These are phyloP conservation scores for Martes martes DNA, from an alignment of 2,113 vertebrate genomes.

Conservation along the genomic window DNA sequence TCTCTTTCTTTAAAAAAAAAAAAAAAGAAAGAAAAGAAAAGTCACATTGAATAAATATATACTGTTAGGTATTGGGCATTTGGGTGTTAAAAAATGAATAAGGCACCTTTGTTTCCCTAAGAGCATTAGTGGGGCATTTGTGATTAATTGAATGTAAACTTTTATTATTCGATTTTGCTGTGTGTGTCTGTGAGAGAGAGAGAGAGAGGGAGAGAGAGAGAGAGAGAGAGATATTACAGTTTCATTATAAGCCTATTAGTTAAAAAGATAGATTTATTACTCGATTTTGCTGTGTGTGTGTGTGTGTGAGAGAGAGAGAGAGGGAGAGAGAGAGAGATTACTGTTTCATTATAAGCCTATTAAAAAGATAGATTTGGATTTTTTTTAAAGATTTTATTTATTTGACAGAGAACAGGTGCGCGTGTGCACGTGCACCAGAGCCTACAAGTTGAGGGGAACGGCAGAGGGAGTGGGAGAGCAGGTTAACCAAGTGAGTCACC, in stretches of 20 bases:
- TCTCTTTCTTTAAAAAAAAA: too few species aligned
- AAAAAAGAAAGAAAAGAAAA: neutral
- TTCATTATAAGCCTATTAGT: neutral
- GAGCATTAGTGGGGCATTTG: neutral
- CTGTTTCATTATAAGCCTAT: neutral
- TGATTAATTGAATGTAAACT: neutral
- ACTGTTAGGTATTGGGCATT: neutral
- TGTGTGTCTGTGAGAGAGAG: neutral
- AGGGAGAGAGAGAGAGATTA: neutral
- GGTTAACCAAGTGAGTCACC: neutral
- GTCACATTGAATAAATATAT: neutral
- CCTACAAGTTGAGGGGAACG: neutral
- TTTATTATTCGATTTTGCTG: constrained; percentile 21
- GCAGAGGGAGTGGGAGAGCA: neutral
- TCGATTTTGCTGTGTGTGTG: neutral
- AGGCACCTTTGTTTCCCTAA: neutral
- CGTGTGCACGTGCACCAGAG: neutral
- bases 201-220: too few species aligned
- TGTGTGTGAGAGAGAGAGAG: neutral
- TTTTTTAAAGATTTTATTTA: neutral
- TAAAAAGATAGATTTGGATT: constrained; percentile 6
- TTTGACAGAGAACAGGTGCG: neutral
- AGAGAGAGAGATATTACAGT: neutral
- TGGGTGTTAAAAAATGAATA: constrained; percentile 29
- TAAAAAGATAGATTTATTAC: neutral